Evolutionary conservation across 2,888 invertebrate species (phyloP), one percentile per base, ranked within the genome.

Genomic region (Rhyacophila evoluta): DNA sequence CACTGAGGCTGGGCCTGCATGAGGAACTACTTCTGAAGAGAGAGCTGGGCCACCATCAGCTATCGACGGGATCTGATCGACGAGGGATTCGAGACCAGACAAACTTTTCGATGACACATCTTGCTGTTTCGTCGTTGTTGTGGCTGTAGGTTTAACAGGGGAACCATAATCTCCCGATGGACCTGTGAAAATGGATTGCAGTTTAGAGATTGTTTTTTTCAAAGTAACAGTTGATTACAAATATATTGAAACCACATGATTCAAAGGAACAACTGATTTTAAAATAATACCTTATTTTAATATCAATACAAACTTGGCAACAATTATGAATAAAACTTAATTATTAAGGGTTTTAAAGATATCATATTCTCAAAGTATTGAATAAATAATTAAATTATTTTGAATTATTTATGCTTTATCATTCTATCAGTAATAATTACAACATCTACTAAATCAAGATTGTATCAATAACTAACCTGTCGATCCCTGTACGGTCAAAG

Each of bases 61-160:
- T 87, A 96, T 95, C 84, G 95, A 94, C 73, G 96, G 97, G 87
- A 97, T 97, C 91, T 97, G 97, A 89, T 97, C 96, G 82, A 97
- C 96, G 71, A 97, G 90, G 55, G 96, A 96, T 87, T 97, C 96
- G 70, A 97, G 90, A 19, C 96, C 97, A 15, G 96, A 96, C 71
- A 95, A 89, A 84, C 95, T 95, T 86, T 96, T 96, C 29, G 95
- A 94, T n/a, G 95, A 93, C 37, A 95, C 94, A 87, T 95, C 95
- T 85, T 94, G 94, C 41, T 85, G 85, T 12, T 83, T 84, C 27
- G 82, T 82, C 41, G 79, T 81, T 72, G 70, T 74, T 81, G 88
- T 88, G 6, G 86, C 86, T 80, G 88, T 88, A 10, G 86, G 86
- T 85, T 88, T 91, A 84, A 85, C 88, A 82, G 84, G 87, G 85